Percentiles rank a stretch among this genome's conserved stretches.
phyloP scores from a whole-genome alignment of 2,113 vertebrate species.

The Microcebus jonahi region DNA sequence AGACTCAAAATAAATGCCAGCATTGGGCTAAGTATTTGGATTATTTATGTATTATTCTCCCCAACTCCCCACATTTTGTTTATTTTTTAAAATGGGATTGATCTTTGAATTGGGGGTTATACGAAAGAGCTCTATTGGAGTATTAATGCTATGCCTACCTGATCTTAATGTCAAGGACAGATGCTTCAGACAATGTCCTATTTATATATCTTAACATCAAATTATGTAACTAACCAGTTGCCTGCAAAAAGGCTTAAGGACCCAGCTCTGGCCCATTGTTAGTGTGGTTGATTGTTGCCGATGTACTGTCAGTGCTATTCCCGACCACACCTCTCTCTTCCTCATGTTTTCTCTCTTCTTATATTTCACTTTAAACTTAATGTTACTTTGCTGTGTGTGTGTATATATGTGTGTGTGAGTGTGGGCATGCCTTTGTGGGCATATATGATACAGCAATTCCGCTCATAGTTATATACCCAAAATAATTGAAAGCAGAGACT shows the following conservation, averaged over 20 bases:
- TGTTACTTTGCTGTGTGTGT: neutral
- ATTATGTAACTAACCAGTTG: neutral
- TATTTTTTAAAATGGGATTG: neutral
- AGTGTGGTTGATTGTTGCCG: neutral
- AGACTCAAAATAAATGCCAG: neutral
- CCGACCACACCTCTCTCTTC: neutral
- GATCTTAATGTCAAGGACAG: neutral
- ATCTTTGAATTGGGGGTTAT: neutral
- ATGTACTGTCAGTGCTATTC: neutral
- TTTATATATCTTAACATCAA: neutral
- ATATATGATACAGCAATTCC: neutral
- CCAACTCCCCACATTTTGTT: neutral
- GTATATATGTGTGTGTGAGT: neutral
- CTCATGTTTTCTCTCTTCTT: neutral
- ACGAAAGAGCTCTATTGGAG: neutral
- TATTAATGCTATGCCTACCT: neutral
- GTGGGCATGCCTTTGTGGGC: neutral
- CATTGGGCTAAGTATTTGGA: neutral
- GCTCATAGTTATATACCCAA: no score
- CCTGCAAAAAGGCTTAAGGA: neutral
- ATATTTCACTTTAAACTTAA: neutral
- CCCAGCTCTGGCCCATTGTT: neutral
- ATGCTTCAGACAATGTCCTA: neutral
- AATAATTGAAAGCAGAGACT: no score
- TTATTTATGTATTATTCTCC: neutral